Base-by-base conservation (phyloP, 2,113 vertebrate species). In the Rhinogobius similis region DNA sequence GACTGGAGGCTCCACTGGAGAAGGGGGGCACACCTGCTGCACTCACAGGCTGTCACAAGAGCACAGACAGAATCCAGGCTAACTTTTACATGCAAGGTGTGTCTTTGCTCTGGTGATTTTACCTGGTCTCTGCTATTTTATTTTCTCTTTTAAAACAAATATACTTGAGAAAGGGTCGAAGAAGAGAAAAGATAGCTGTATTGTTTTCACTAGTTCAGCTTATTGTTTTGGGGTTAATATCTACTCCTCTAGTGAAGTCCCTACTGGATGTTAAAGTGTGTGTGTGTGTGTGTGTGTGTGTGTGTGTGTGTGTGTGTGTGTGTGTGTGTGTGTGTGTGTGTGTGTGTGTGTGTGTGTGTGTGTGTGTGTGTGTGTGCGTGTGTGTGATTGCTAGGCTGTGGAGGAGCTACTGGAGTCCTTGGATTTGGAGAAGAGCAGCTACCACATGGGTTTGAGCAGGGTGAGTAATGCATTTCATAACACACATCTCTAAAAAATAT, bases 391-490 rank as follows among this genome's bases (percentile, higher is more conserved):
- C 44, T 80, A 99, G 98, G 98, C 97, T 0, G 97, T 95, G 75
- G 98, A 99, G 77, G 98, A 99, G 80, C 94, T 99, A 11, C 87
- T 99, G 88, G 97, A 99, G 84, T 96, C 95, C 0, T 82, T 99
- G 94, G 98, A 99, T 72, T 91, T 98, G 86, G 98, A 99, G 90
- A 98, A 96, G 89, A 98, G 94, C 93, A 97, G 94, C 85, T 96
- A 93, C 84, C 95, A 97, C 91, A 95, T 99, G 95, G 98, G 98
- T 38, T 83, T 99, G 76, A 99, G 98, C 85, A 92, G 95, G 94
- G 98, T 99, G 91, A 82, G 95, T 92, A 76, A 75, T 21, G 20
- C 14, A 29, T 18, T 46, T 59, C 70, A 70, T 68, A 52, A 79
- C 70, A 20, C 24, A 58, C 24, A 26, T 26, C 23, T 52, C 23